Evolutionary conservation across 1,140 invertebrate species (phyloP), one percentile per base, ranked within the genome.

Genomic region (Spodoptera litura): DNA sequence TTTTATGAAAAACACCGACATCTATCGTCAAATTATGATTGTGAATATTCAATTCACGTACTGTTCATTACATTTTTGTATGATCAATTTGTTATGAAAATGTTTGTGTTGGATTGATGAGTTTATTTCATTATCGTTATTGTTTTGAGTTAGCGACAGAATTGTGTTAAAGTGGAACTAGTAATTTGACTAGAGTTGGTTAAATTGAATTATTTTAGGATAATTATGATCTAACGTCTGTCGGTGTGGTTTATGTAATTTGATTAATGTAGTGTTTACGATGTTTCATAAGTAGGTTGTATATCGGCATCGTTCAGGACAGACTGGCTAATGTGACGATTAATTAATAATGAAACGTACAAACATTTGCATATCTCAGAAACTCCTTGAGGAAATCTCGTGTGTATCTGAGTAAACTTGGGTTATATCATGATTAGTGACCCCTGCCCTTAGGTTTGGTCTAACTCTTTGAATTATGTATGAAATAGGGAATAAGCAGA

Each of bases 301-400:
- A 2, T 15, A 49, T 64, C 44, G 61, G 38, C 8, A 10, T 10
- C 61, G 61, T 15, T 44, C 25, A 20, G 38, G 35, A 64, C n/a
- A 49, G 35, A 44, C n/a, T 20, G 61, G 35, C 0, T 64, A 38
- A 49, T 64, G 38, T 64, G 61, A 49, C 44, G n/a, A 64, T 64
- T 49, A 64, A 49, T 64, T 49, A 64, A 64, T 64, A 64, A 64
- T 64, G 38, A 20, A 10, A n/a, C 53, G 13, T 62, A 62, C 59
- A 62, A 62, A 64, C 61, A 64, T 64, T 64, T 64, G 38, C 61
- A 64, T 49, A 64, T 64, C 61, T 64, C 35, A 15, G 61, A 64
- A 64, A 61, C 27, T 61, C 58, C 58, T 61, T 1, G 58, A 61
- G 58, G 58, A 61, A 61, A 61, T 61, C 61, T 49, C 38, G 61